A percentile compares a stretch with the other conserved stretches of the same genome.
Evolutionary conservation across 2,888 invertebrate genomes (phyloP).

Genomic region (Andrena chrysosceles): DNA sequence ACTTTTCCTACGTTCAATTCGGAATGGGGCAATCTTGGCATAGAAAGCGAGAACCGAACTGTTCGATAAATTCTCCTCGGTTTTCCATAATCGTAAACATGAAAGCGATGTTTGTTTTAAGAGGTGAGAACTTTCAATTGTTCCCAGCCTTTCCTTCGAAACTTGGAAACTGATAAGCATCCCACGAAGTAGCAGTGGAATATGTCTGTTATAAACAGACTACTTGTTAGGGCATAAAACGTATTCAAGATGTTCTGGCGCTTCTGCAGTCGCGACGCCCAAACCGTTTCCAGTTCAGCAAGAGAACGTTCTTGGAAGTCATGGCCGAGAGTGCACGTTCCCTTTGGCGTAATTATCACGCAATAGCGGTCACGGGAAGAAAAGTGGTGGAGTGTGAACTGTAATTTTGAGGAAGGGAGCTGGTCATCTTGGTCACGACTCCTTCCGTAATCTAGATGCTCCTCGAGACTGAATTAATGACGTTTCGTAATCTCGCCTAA

Average conservation of each 20-base stretch:
- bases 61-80: no score
- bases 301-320: background rate
- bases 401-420: constrained; percentile 40
- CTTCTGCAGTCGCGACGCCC: no score
- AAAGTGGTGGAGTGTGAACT: constrained; percentile 15
- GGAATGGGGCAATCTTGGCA: constrained; percentile 2
- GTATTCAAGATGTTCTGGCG: no score
- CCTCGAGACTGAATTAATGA: constrained; percentile 72
- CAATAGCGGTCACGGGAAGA: constrained; percentile 2
- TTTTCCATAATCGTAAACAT: no score
- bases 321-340: background rate
- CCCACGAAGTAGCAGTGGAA: no score
- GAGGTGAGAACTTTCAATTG: no score
- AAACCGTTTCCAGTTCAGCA: no score
- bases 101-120: background rate
- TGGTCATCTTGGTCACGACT: constrained; percentile 60
- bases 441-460: constrained; percentile 67
- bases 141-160: no score
- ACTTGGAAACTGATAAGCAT: no score
- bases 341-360: constrained; percentile 27
- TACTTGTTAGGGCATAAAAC: no score
- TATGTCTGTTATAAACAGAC: no score
- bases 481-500: constrained; percentile 74
- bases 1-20: background rate
- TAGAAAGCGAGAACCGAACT: constrained; percentile 7